Evolutionary conservation across 2,113 vertebrate species (phyloP).

Genomic region (Pimephales promelas): DNA sequence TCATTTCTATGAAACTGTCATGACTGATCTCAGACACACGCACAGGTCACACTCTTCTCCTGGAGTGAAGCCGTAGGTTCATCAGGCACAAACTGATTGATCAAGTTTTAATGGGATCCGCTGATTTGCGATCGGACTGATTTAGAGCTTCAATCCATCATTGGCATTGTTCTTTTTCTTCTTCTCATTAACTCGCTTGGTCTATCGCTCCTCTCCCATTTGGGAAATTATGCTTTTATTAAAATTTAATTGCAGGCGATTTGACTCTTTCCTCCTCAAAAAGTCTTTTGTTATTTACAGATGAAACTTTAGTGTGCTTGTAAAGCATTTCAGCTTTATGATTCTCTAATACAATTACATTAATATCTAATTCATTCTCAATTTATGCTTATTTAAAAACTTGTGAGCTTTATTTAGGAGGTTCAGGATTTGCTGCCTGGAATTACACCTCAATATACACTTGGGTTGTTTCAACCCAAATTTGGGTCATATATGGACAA

Average conservation of each 20-base stretch:
- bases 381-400: neutral
- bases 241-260: conserved; percentile 79
- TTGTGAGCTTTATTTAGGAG: too few relatives aligned
- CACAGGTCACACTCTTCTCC: conserved; percentile 54
- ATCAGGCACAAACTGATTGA: conserved; percentile 70
- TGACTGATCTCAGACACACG: neutral
- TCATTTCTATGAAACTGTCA: neutral
- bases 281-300: conserved; percentile 61
- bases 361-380: neutral
- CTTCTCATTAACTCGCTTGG: conserved; percentile 57
- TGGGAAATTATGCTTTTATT: conserved; percentile 76
- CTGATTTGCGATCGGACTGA: conserved; percentile 67
- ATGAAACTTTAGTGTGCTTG: conserved; percentile 58
- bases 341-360: conserved; percentile 34
- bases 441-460: too few relatives aligned
- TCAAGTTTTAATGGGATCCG: conserved; percentile 74
- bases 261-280: conserved; percentile 62
- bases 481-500: too few relatives aligned
- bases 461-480: too few relatives aligned
- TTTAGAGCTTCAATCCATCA: conserved; percentile 76
- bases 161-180: conserved; percentile 45
- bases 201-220: conserved; percentile 59
- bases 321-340: conserved; percentile 28
- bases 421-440: too few relatives aligned
- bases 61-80: conserved; percentile 60